Conservation (phyloP, 2,888 invertebrate genomes). For the Abrostola triplasia region DNA sequence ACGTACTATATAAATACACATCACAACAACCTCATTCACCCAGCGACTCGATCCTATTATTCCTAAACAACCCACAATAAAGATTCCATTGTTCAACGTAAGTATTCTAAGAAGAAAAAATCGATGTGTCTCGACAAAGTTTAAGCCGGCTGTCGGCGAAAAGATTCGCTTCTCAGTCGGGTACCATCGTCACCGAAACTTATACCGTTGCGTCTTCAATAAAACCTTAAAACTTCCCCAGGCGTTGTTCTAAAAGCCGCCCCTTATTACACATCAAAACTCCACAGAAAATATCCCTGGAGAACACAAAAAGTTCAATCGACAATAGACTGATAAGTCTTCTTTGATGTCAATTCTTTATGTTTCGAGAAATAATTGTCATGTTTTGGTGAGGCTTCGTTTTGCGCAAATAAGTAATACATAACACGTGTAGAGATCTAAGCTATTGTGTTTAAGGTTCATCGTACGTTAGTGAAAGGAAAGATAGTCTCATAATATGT, state of each 20-base stretch:
- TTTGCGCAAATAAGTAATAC: constrained; percentile 12
- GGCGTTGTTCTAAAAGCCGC: constrained; percentile 60
- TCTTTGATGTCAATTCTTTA: constrained; percentile 57
- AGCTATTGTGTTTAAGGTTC: no score
- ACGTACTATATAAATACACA: constrained; percentile 18
- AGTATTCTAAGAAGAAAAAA: constrained; percentile 41
- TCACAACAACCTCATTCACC: constrained; percentile 29
- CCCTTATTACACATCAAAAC: constrained; percentile 67
- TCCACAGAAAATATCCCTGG: constrained; percentile 53
- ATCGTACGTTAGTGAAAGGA: no score
- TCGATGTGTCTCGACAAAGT: constrained; percentile 51
- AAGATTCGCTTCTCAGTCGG: constrained; percentile 43
- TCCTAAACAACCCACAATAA: constrained; percentile 39
- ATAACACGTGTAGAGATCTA: not conserved
- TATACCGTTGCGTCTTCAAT: constrained; percentile 53
- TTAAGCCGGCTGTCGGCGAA: constrained; percentile 49
- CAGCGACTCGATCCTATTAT: constrained; percentile 40
- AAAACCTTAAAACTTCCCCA: constrained; percentile 64
- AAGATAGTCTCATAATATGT: no score
- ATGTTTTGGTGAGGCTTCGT: constrained; percentile 29
- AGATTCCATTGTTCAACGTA: constrained; percentile 29
- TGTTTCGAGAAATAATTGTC: constrained; percentile 45
- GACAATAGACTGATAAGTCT: constrained; percentile 56
- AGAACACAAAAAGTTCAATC: constrained; percentile 60
- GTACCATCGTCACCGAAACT: constrained; percentile 44